Percentiles rank a stretch among this genome's conserved stretches.
Conservation (phyloP, 2,797 vertebrate species). For the Menidia menidia region DNA sequence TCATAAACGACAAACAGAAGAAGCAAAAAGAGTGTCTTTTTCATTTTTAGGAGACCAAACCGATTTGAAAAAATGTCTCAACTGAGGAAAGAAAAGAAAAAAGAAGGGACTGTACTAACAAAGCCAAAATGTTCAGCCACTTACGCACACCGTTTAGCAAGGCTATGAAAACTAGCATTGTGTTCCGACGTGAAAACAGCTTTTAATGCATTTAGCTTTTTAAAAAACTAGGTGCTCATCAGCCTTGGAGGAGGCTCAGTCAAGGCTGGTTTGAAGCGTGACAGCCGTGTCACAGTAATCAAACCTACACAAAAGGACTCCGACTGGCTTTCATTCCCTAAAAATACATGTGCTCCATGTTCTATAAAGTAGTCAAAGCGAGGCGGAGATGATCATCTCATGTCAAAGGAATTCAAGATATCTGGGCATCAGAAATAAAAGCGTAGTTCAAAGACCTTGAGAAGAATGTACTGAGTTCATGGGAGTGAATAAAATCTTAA, state of each 20-base stretch:
- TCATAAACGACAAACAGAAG: no score
- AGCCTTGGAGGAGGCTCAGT: slow-evolving; percentile 32
- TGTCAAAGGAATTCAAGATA: slow-evolving; percentile 22
- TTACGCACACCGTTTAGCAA: no score
- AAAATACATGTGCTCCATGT: slow-evolving; percentile 11
- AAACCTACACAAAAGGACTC: slow-evolving; percentile 47
- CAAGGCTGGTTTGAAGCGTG: slow-evolving; percentile 50
- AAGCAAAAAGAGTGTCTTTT: no score
- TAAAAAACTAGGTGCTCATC: slow-evolving; percentile 20
- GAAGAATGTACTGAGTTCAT: slow-evolving; percentile 23
- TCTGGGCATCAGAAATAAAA: slow-evolving; percentile 31
- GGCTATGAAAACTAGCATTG: no score
- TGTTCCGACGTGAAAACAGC: slow-evolving; percentile 18
- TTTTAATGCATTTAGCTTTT: slow-evolving; percentile 18
- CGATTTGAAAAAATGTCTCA: no score
- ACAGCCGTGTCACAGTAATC: slow-evolving; percentile 33
- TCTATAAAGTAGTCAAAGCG: slow-evolving; percentile 10
- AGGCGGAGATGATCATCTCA: slow-evolving; percentile 22
- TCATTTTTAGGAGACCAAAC: no score
- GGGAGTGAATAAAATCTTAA: slow-evolving; percentile 27
- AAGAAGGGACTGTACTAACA: no score
- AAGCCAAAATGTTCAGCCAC: no score
- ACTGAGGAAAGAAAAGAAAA: no score
- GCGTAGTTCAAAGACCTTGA: slow-evolving; percentile 23
- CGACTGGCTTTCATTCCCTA: slow-evolving; percentile 39